Conservation (phyloP, 2,797 vertebrate species). For the Leptoclinus maculatus region DNA sequence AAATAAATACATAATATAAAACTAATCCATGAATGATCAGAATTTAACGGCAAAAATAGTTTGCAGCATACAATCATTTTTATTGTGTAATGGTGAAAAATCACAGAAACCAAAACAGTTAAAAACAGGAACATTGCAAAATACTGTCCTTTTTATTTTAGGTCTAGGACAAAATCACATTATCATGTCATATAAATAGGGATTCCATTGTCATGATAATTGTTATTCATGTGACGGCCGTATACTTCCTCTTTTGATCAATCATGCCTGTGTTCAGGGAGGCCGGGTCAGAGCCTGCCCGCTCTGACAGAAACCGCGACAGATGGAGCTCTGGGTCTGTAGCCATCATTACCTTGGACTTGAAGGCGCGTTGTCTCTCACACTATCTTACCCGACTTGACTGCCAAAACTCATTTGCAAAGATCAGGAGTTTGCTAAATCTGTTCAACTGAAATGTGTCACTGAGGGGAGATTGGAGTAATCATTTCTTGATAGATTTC, state of each 20-base stretch:
- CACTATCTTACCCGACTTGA: conserved; percentile 43
- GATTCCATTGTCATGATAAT: conserved; percentile 41
- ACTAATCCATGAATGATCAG: conserved; percentile 6
- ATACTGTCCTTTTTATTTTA: conserved; percentile 31
- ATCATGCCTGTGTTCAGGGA: conserved; percentile 49
- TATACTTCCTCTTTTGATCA: conserved; percentile 60
- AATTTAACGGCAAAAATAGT: background rate
- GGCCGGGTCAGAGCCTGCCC: conserved; percentile 49
- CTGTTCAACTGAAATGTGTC: conserved; percentile 39
- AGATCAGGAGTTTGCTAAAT: conserved; percentile 42
- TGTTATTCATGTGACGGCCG: conserved; percentile 42
- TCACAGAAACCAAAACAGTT: background rate
- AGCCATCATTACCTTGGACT: conserved; percentile 70
- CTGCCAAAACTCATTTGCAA: conserved; percentile 51
- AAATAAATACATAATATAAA: background rate
- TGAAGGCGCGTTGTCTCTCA: conserved; percentile 68
- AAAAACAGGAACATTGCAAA: conserved; percentile 29
- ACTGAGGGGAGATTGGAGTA: conserved; percentile 14
- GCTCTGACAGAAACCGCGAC: conserved; percentile 62
- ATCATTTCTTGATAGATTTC: conserved; percentile 13
- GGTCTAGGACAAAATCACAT: conserved; percentile 2
- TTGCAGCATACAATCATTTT: conserved; percentile 7
- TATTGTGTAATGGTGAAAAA: conserved; percentile 34
- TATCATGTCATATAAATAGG: conserved; percentile 41
- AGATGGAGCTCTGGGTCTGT: conserved; percentile 74